Evolutionary conservation across 1,140 invertebrate genomes (phyloP).

Genomic region (Trachymyrmex septentrionalis): DNA sequence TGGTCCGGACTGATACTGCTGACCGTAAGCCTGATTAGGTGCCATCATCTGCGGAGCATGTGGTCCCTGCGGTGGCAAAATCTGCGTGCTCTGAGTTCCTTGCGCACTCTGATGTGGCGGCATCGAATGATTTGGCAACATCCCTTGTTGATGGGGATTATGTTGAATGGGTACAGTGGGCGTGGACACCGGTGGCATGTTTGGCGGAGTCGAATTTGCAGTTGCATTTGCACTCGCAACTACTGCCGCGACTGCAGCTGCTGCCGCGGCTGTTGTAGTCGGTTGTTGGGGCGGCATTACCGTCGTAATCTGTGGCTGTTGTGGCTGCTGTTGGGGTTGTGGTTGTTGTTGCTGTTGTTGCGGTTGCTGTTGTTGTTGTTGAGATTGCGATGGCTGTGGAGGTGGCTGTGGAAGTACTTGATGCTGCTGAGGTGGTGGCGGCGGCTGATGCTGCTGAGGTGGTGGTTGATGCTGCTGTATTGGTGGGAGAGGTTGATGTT

Average conservation of each 20-base stretch:
- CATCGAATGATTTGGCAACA: conserved; percentile 83
- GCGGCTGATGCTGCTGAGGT: conserved; percentile 62
- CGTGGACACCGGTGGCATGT: conserved; percentile 77
- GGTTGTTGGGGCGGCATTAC: conserved; percentile 66
- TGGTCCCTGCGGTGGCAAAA: conserved; percentile 80
- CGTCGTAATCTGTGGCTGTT: conserved; percentile 71
- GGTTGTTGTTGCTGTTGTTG: conserved; percentile 43
- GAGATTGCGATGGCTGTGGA: conserved; percentile 4
- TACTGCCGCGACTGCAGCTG: conserved; percentile 71
- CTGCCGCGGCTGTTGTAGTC: conserved; percentile 66
- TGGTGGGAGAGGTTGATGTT: conserved; percentile 70
- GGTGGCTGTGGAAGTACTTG: conserved; percentile 46
- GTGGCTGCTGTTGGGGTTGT: conserved; percentile 62
- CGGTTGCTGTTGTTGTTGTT: conserved; percentile 30
- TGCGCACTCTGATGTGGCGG: conserved; percentile 80
- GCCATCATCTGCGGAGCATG: conserved; percentile 86
- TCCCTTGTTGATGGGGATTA: conserved; percentile 79
- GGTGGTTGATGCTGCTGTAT: conserved; percentile 71
- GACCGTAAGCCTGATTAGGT: conserved; percentile 85
- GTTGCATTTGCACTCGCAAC: conserved; percentile 73
- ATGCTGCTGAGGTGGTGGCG: conserved; percentile 67
- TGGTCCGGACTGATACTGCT: conserved; percentile 81
- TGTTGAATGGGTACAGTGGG: conserved; percentile 76
- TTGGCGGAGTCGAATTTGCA: conserved; percentile 74
- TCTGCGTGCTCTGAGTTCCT: conserved; percentile 74